Base-by-base conservation (phyloP, 1,140 invertebrate genomes). In the Trachymyrmex septentrionalis region DNA sequence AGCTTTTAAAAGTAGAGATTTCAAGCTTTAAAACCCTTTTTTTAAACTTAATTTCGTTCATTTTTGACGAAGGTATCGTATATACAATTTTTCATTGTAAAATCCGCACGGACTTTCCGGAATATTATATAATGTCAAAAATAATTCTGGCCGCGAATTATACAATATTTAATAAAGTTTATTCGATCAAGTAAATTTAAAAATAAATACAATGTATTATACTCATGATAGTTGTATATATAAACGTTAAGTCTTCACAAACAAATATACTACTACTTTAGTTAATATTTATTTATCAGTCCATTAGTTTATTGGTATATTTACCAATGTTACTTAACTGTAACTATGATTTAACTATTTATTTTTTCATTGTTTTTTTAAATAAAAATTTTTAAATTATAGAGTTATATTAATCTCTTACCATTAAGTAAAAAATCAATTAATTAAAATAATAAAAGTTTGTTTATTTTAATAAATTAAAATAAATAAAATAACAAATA, bases 281-380 rank as follows among this genome's bases (percentile, higher is more conserved):
- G 7, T 67, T 55, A 53, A 50, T 14, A 80, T 67, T 67, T 67
- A 80, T 67, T 64, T 30, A 66, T 34, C 30, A 34, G 30, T 50
- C 30, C 6, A 67, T 80, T 80, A 80, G 27, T 2, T 50, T 53
- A 9, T 57, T 2, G 3, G 2, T 2, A 9, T 7, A 24, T 76
- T 55, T 59, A 34, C 3, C 6, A 44, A 61, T 2, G 19, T 61
- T 48, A 24, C 4, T 63, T 19, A 9, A 76, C 21, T 59, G 30
- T 3, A 34, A 59, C 5, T 24, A 0, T 44, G 19, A 4, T 19
- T 76, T 61, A 44, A 61, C 14, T 38, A 19, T 16, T 27, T 2
- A 27, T 30, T 64, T 67, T 24, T 5, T 16, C 16, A 50, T 53
- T 3, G 30, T 27, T 0, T n/a, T 76, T 44, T 19, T 30, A 50